phyloP scores from a whole-genome alignment of 2,113 vertebrate genomes.

The Poeciliopsis occidentalis region DNA sequence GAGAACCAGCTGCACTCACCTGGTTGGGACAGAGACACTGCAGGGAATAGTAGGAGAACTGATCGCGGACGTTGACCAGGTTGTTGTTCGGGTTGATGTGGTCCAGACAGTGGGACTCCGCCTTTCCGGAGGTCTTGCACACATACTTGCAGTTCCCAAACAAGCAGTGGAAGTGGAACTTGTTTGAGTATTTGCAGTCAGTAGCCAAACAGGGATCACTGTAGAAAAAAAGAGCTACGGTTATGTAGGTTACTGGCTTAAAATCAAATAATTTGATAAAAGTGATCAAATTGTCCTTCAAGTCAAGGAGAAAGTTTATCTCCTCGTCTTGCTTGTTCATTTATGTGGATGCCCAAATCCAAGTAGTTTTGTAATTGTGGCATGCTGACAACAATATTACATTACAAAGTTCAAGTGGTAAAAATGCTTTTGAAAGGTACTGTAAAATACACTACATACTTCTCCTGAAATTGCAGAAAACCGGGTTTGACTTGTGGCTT shows the following conservation, averaged over 20 bases:
- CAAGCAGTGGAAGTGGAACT: constrained; percentile 99
- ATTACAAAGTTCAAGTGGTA: background rate
- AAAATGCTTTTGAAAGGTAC: background rate
- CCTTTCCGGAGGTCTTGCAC: constrained; percentile 98
- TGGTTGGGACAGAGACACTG: constrained; percentile 99
- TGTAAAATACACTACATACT: constrained; percentile 82
- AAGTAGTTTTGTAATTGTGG: background rate
- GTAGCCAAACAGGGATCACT: constrained; percentile 96
- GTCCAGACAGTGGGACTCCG: constrained; percentile 98
- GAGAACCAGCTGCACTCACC: constrained; percentile 80
- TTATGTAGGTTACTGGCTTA: constrained; percentile 6
- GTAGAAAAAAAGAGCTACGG: constrained; percentile 11
- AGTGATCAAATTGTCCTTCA: background rate
- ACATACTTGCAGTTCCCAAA: constrained; percentile 99
- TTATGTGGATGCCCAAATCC: background rate
- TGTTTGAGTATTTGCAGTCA: constrained; percentile 99
- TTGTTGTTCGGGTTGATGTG: constrained; percentile 99
- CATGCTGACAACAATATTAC: background rate
- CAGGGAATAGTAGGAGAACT: constrained; percentile 97
- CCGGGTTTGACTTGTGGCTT: constrained; percentile 99
- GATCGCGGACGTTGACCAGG: constrained; percentile 95
- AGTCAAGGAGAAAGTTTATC: background rate
- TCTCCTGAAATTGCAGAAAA: constrained; percentile 99
- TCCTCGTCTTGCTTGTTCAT: background rate
- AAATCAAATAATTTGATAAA: background rate